These are phyloP conservation scores for Phalacrocorax carbo DNA, from an alignment of 2,113 vertebrate genomes.

Conservation along the genomic window DNA sequence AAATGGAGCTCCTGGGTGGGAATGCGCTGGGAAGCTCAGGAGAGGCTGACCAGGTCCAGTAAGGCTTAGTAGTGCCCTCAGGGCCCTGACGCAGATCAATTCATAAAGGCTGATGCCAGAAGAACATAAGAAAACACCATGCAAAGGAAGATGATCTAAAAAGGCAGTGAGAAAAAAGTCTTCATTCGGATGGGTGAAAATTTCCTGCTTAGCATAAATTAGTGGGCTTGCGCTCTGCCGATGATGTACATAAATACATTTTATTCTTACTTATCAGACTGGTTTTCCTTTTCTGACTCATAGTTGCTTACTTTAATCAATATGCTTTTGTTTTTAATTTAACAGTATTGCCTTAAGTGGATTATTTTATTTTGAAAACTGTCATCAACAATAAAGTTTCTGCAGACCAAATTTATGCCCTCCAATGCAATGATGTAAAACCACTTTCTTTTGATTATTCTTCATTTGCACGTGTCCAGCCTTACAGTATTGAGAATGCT, in stretches of 20 bases:
- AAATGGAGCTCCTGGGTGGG: too few species aligned
- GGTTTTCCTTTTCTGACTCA: not conserved
- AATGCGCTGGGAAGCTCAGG: not conserved
- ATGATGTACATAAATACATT: not conserved
- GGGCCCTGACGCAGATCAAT: not conserved
- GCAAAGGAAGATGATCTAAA: not conserved
- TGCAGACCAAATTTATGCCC: not conserved
- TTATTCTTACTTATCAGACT: not conserved
- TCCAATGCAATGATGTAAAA: not conserved
- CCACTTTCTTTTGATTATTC: not conserved
- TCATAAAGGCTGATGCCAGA: not conserved
- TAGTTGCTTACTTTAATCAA: not conserved
- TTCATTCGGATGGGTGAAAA: not conserved
- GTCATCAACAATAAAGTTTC: not conserved
- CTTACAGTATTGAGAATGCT: not conserved
- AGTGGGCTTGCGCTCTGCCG: not conserved
- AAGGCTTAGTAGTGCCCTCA: not conserved
- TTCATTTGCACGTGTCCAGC: not conserved
- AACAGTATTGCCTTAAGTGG: not conserved
- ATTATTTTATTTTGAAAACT: not conserved
- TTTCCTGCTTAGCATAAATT: not conserved
- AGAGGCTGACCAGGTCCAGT: not conserved
- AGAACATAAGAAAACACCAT: fast-evolving
- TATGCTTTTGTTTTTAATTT: not conserved
- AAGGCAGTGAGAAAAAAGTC: not conserved